Evolutionary conservation across 2,888 invertebrate genomes (phyloP).

Genomic region (Catocala nupta): DNA sequence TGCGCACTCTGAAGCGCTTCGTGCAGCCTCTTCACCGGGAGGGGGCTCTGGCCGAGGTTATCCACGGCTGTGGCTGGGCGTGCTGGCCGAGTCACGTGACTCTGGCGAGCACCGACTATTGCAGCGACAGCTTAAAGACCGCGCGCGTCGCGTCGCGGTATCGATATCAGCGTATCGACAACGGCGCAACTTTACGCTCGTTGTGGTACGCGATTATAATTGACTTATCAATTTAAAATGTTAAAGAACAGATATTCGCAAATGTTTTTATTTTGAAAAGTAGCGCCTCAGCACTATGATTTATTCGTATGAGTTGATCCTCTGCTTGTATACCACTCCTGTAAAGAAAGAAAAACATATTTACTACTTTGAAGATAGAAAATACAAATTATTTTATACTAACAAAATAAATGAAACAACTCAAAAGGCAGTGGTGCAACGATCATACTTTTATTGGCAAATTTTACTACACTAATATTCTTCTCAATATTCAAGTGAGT

Average conservation of each 20-base stretch:
- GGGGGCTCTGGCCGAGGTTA: constrained; percentile 86
- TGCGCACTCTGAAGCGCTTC: constrained; percentile 88
- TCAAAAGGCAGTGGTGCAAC: constrained; percentile 40
- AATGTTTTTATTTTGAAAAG: constrained; percentile 64
- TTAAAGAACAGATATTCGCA: constrained; percentile 56
- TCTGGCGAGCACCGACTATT: constrained; percentile 85
- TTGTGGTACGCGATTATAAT: constrained; percentile 63
- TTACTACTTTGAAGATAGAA: not conserved
- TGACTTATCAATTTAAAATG: constrained; percentile 64
- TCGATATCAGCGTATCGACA: constrained; percentile 71
- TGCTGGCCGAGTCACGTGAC: constrained; percentile 86
- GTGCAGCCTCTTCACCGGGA: constrained; percentile 88
- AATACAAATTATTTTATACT: not conserved
- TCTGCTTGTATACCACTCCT: constrained; percentile 80
- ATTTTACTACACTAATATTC: not conserved
- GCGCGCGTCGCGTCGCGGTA: constrained; percentile 78
- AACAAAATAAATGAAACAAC: not conserved
- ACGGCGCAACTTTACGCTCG: constrained; percentile 69
- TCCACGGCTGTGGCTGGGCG: constrained; percentile 87
- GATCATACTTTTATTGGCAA: constrained; percentile 1
- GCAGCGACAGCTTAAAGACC: constrained; percentile 79
- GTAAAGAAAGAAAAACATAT: constrained; percentile 67
- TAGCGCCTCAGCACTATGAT: constrained; percentile 74
- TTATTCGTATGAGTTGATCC: constrained; percentile 72
- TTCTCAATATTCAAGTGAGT: not conserved